These are phyloP conservation scores for Gryon sp. DNA, from an alignment of 1,140 invertebrate genomes.

Conservation along the genomic window DNA sequence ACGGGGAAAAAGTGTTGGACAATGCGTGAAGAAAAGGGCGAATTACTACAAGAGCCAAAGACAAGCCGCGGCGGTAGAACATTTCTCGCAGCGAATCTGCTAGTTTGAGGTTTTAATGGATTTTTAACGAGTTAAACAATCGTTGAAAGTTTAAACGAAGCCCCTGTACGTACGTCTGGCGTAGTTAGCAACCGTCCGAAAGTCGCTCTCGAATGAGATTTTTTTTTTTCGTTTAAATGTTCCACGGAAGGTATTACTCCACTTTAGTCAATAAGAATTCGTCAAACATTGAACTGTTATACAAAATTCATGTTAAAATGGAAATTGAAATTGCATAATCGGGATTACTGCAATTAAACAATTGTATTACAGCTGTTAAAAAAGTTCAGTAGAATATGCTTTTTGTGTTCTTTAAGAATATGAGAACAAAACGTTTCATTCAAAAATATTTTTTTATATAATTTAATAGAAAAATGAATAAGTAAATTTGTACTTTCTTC, in stretches of 20 bases:
- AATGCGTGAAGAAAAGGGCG: background rate
- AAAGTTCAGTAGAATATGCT: too few species aligned
- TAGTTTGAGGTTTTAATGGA: constrained; percentile 71
- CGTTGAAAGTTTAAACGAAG: constrained; percentile 76
- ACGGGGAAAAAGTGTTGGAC: background rate
- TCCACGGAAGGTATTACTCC: constrained; percentile 46
- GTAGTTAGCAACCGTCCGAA: constrained; percentile 50
- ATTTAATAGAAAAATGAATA: too few species aligned
- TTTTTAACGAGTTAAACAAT: constrained; percentile 78
- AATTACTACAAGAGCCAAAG: constrained; percentile 35
- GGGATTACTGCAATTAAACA: too few species aligned
- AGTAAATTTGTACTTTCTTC: too few species aligned
- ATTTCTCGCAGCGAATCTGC: constrained; percentile 62
- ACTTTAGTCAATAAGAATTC: constrained; percentile 43
- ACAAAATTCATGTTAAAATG: too few species aligned
- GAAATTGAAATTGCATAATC: too few species aligned
- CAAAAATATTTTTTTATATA: too few species aligned
- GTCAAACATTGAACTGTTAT: too few species aligned
- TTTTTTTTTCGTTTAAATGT: constrained; percentile 34
- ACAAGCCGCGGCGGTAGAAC: constrained; percentile 52
- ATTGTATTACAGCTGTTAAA: too few species aligned
- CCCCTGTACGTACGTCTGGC: constrained; percentile 32
- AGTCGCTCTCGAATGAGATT: constrained; percentile 26
- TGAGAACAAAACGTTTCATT: too few species aligned
- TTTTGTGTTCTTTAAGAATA: too few species aligned